These are phyloP conservation scores for Phyllotreta cruciferae DNA, from an alignment of 2,888 invertebrate species.

Conservation along the genomic window DNA sequence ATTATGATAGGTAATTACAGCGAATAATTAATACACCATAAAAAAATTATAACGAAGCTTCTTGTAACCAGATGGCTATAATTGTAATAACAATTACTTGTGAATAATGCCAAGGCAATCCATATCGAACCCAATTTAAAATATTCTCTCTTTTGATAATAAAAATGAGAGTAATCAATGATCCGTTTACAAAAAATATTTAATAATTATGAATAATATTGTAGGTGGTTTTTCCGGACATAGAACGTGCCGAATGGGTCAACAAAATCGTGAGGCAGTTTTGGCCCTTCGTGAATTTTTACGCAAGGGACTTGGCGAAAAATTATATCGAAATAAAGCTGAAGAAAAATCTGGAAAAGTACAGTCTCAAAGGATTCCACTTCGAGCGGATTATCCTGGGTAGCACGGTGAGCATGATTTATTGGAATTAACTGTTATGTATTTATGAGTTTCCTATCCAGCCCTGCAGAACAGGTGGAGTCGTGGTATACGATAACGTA, in stretches of 20 bases:
- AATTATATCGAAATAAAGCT: conserved; percentile 86
- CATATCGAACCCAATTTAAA: no score
- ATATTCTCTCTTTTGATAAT: no score
- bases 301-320: conserved; percentile 80
- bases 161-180: no score
- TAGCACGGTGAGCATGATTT: conserved; percentile 77
- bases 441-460: conserved; percentile 51
- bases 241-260: conserved; percentile 95
- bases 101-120: no score
- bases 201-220: conserved; percentile 17
- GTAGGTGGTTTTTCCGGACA: conserved; percentile 90
- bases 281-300: conserved; percentile 96
- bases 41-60: no score
- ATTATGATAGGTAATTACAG: no score
- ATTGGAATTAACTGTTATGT: conserved; percentile 15
- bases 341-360: conserved; percentile 80
- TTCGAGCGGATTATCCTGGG: conserved; percentile 95
- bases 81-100: no score
- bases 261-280: conserved; percentile 88
- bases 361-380: conserved; percentile 87
- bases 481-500: conserved; percentile 94
- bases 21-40: no score
- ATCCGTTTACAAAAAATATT: no score
- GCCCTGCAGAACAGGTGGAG: conserved; percentile 92
- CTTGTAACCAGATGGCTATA: no score